Evolutionary conservation across 1,140 invertebrate species (phyloP).

Genomic region (Stenopsyche tienmushanensis): DNA sequence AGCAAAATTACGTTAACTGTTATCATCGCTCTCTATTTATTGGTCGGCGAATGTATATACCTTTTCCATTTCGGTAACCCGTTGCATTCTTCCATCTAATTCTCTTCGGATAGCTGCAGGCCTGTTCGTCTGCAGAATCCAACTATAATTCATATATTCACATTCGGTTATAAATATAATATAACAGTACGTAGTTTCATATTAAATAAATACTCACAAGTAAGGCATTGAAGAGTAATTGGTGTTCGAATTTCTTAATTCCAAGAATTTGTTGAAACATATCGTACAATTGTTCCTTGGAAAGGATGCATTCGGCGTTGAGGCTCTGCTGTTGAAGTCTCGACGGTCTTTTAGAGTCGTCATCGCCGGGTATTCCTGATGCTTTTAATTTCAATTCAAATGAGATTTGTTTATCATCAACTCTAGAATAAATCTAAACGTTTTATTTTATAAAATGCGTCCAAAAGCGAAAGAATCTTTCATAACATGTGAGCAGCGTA

Average conservation of each 20-base stretch:
- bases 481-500: no score
- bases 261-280: slow-evolving; percentile 99
- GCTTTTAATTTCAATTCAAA: slow-evolving; percentile 10
- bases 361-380: slow-evolving; percentile 66
- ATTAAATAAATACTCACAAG: slow-evolving; percentile 67
- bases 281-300: slow-evolving; percentile 97
- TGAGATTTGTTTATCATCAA: no score
- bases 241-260: slow-evolving; percentile 99
- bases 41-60: slow-evolving; percentile 55
- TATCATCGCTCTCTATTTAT: no score
- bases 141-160: slow-evolving; percentile 60
- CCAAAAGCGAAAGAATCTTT: no score
- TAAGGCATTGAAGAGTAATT: slow-evolving; percentile 97
- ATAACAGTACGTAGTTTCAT: background rate
- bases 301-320: slow-evolving; percentile 88
- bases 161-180: background rate
- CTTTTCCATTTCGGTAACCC: slow-evolving; percentile 95
- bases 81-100: slow-evolving; percentile 94
- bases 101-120: slow-evolving; percentile 98
- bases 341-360: slow-evolving; percentile 82
- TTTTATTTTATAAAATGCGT: no score
- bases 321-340: slow-evolving; percentile 84
- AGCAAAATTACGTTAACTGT: no score
- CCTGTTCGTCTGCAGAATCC: slow-evolving; percentile 99
- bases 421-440: no score